These are phyloP conservation scores for Eledona agricola DNA, from an alignment of 2,888 invertebrate genomes.

Conservation along the genomic window DNA sequence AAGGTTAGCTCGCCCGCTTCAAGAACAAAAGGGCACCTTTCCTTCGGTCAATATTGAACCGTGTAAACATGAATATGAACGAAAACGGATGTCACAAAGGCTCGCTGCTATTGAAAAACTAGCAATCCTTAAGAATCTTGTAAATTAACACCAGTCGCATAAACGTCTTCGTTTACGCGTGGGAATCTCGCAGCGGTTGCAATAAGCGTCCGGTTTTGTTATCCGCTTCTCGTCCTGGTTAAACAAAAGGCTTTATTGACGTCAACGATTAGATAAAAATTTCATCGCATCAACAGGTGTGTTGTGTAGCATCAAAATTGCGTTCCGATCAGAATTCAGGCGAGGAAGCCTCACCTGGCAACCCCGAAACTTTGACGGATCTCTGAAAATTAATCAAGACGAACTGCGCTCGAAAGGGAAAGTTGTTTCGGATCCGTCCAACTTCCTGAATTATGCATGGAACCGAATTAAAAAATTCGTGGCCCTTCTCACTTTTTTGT, in stretches of 20 bases:
- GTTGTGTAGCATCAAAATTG: no score
- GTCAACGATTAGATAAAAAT: no score
- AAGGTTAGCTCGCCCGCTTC: slow-evolving; percentile 17
- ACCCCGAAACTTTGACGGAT: slow-evolving; percentile 1
- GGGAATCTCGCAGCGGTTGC: no score
- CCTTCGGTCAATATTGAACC: slow-evolving; percentile 17
- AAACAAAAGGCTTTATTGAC: no score
- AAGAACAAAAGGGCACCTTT: slow-evolving; percentile 13
- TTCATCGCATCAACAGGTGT: no score
- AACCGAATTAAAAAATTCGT: slow-evolving; percentile 2
- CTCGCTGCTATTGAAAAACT: slow-evolving; percentile 5
- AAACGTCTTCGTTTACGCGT: slow-evolving; percentile 16
- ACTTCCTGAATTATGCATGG: slow-evolving; percentile 3
- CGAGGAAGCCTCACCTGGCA: no score
- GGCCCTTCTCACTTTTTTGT: no score
- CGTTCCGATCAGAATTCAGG: no score
- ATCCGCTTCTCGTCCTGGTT: no score
- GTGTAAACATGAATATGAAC: slow-evolving; percentile 20
- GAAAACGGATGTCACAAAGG: slow-evolving; percentile 11
- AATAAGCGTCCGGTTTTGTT: no score
- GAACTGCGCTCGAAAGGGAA: not conserved
- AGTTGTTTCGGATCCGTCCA: slow-evolving; percentile 2
- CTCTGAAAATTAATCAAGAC: not conserved
- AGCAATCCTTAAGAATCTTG: slow-evolving; percentile 18
- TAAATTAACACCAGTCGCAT: slow-evolving; percentile 13